A percentile compares a stretch with the other conserved stretches of the same genome.
phyloP scores from a whole-genome alignment of 1,140 invertebrate species.

The Drosophila athabasca region DNA sequence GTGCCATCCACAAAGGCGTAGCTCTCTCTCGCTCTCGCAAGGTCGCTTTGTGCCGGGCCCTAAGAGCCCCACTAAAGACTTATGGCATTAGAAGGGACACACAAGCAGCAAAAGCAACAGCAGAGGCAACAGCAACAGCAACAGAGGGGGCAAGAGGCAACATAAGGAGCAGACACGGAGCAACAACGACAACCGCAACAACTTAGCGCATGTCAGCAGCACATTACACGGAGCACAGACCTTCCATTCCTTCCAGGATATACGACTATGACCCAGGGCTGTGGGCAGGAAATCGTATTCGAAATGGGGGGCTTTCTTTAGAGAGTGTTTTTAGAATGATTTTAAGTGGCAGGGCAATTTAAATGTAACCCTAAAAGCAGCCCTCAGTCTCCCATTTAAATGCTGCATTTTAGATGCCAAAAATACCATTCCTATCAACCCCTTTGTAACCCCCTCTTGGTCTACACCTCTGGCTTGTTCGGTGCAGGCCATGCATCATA shows the following conservation, averaged over 20 bases:
- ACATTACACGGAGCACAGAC: slow-evolving; percentile 61
- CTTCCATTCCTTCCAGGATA: slow-evolving; percentile 6
- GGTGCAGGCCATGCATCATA: slow-evolving; percentile 6
- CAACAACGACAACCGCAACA: slow-evolving; percentile 33
- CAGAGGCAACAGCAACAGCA: slow-evolving; percentile 26
- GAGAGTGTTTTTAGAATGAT: too few species aligned
- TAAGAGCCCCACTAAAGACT: slow-evolving; percentile 59
- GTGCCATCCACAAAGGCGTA: slow-evolving; percentile 29
- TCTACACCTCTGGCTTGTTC: slow-evolving; percentile 6
- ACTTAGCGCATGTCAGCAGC: slow-evolving; percentile 69
- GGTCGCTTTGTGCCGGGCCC: slow-evolving; percentile 35
- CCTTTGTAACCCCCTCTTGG: slow-evolving; percentile 21
- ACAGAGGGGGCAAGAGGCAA: too few species aligned
- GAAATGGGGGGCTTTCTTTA: neutral
- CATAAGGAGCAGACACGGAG: slow-evolving; percentile 25
- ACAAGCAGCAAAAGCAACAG: slow-evolving; percentile 29
- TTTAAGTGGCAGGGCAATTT: too few species aligned
- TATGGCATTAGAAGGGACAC: slow-evolving; percentile 61
- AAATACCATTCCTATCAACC: too few species aligned
- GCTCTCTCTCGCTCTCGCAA: neutral
- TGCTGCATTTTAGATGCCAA: too few species aligned
- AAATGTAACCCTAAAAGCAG: too few species aligned
- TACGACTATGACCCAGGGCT: slow-evolving; percentile 9
- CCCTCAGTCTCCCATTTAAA: too few species aligned
- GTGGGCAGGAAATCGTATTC: neutral